Conservation (phyloP, 2,797 vertebrate genomes). For the Decapterus maruadsi region DNA sequence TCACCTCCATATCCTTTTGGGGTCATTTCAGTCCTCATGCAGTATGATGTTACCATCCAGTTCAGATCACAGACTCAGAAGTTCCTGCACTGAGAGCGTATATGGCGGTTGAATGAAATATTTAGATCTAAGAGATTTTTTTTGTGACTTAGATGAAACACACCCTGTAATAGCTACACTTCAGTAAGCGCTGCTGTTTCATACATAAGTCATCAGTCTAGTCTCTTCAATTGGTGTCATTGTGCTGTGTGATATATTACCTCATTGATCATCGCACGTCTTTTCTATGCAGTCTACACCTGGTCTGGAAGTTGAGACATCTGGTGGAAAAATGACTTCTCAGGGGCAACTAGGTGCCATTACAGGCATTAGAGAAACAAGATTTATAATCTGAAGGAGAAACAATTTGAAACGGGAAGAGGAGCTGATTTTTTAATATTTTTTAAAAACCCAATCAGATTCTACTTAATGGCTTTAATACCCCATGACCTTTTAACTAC, state of each 20-base stretch:
- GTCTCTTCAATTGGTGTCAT: constrained; percentile 1
- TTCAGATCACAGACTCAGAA: neutral
- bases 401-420: constrained; percentile 15
- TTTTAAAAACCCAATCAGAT: neutral
- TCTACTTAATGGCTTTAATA: constrained; percentile 12
- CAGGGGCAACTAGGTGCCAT: constrained; percentile 3
- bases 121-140: neutral
- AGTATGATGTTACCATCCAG: too few relatives aligned
- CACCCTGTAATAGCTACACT: neutral
- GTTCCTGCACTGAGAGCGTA: neutral
- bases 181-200: constrained; percentile 15
- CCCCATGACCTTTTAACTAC: neutral
- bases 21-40: constrained; percentile 12
- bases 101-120: neutral
- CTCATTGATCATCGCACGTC: constrained; percentile 8
- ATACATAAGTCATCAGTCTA: constrained; percentile 29
- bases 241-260: neutral
- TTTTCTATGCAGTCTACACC: constrained; percentile 4
- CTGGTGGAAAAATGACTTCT: constrained; percentile 29
- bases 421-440: neutral
- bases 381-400: constrained; percentile 2
- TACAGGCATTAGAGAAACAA: neutral
- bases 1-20: neutral
- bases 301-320: constrained; percentile 30
- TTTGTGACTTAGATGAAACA: constrained; percentile 1